phyloP scores from a whole-genome alignment of 2,797 vertebrate species.

The Arctocebus calabarensis region DNA sequence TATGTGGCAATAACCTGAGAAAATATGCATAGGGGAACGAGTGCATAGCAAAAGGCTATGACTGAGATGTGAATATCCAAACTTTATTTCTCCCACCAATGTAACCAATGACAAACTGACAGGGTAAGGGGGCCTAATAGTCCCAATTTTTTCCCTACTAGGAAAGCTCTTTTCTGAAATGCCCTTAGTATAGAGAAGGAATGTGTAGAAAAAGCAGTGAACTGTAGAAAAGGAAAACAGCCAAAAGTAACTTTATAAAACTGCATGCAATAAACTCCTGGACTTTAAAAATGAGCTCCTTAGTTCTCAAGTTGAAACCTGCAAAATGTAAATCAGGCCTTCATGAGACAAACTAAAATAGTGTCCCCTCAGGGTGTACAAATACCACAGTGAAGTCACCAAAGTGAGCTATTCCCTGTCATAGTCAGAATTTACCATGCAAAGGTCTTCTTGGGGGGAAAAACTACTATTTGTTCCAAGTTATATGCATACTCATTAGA shows the following conservation, averaged over 20 bases:
- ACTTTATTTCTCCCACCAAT: background rate
- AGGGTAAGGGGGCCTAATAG: background rate
- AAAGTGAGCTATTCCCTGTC: slow-evolving; percentile 65
- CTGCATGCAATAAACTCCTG: slow-evolving; percentile 82
- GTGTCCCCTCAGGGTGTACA: slow-evolving; percentile 85
- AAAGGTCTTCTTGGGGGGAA: slow-evolving; percentile 55
- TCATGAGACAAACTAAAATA: slow-evolving; percentile 86
- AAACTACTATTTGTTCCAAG: slow-evolving; percentile 19
- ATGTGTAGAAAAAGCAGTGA: slow-evolving; percentile 72
- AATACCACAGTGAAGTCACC: slow-evolving; percentile 86
- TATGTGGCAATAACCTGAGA: slow-evolving; percentile 50
- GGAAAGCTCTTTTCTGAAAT: slow-evolving; percentile 69
- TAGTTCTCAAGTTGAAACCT: slow-evolving; percentile 85
- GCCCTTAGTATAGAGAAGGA: slow-evolving; percentile 12
- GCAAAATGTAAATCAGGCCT: slow-evolving; percentile 87
- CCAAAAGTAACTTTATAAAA: slow-evolving; percentile 84
- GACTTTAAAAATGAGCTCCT: slow-evolving; percentile 81
- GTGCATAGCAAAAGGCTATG: background rate
- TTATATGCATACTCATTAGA: background rate
- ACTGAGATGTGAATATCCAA: slow-evolving; percentile 59
- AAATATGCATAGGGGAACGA: slow-evolving; percentile 7
- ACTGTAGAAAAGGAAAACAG: slow-evolving; percentile 62
- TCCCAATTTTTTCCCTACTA: slow-evolving; percentile 65
- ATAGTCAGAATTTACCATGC: background rate
- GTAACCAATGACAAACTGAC: slow-evolving; percentile 1